Conservation (phyloP, 2,797 vertebrate species). For the Anguilla megastoma region DNA sequence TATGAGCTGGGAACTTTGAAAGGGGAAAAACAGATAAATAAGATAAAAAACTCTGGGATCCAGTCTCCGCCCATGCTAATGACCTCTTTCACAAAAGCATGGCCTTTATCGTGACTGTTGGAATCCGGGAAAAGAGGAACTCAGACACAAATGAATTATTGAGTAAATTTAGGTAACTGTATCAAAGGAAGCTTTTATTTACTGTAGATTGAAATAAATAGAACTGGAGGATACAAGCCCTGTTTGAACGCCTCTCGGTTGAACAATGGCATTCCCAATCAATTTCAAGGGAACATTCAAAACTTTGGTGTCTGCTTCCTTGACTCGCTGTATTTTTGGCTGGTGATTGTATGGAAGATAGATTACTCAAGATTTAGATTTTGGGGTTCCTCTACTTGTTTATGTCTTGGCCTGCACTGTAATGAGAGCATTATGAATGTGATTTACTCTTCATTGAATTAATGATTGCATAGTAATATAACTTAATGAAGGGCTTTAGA, state of each 20-base stretch:
- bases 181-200: slow-evolving; percentile 44
- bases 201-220: slow-evolving; percentile 37
- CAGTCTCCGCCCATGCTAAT: neutral
- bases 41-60: neutral
- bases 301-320: slow-evolving; percentile 34
- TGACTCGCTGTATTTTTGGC: neutral
- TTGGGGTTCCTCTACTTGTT: neutral
- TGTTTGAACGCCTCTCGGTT: slow-evolving; percentile 19
- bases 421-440: neutral
- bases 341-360: neutral
- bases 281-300: slow-evolving; percentile 21
- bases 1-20: neutral
- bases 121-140: slow-evolving; percentile 29
- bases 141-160: slow-evolving; percentile 11
- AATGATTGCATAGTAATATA: neutral
- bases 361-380: slow-evolving; percentile 13
- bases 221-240: slow-evolving; percentile 18
- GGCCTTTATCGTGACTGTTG: slow-evolving; percentile 10
- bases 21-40: neutral
- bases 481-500: neutral
- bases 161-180: slow-evolving; percentile 26
- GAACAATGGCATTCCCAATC: slow-evolving; percentile 32
- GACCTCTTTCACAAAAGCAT: slow-evolving; percentile 8
- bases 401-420: neutral
- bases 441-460: neutral